Evolutionary conservation across 2,888 invertebrate genomes (phyloP).

Genomic region (Thyatira batis): DNA sequence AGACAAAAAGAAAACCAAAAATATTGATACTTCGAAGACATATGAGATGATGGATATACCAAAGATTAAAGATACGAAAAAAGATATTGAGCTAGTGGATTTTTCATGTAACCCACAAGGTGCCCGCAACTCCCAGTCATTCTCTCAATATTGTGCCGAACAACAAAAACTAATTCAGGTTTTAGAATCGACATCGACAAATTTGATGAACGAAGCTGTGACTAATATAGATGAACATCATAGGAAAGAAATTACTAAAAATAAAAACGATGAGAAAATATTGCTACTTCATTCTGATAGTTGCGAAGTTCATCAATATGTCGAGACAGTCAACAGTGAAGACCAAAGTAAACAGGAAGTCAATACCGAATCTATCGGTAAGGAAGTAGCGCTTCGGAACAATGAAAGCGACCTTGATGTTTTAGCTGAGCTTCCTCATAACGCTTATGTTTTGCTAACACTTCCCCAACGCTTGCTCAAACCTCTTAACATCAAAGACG

Average conservation of each 20-base stretch:
- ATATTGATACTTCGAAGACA: slow-evolving; percentile 6
- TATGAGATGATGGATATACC: slow-evolving; percentile 11
- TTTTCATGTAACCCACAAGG: slow-evolving; percentile 2
- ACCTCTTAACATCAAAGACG: slow-evolving; percentile 28
- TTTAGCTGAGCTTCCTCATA: slow-evolving; percentile 53
- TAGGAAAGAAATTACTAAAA: slow-evolving; percentile 8
- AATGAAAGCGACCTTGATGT: slow-evolving; percentile 22
- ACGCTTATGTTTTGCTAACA: slow-evolving; percentile 64
- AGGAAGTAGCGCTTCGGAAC: slow-evolving; percentile 12
- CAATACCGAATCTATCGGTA: slow-evolving; percentile 3
- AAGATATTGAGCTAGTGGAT: slow-evolving; percentile 26
- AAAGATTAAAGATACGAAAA: neutral
- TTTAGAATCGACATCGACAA: slow-evolving; percentile 29
- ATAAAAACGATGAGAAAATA: neutral
- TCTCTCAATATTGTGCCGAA: slow-evolving; percentile 43
- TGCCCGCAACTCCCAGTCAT: slow-evolving; percentile 25
- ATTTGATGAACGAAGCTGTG: slow-evolving; percentile 14
- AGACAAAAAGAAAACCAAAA: slow-evolving; percentile 5
- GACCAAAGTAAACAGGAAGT: slow-evolving; percentile 8
- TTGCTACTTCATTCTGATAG: neutral
- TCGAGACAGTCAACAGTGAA: neutral
- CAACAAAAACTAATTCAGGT: slow-evolving; percentile 48
- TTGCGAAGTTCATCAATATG: neutral
- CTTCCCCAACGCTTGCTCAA: slow-evolving; percentile 53
- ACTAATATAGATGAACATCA: slow-evolving; percentile 14